These are phyloP conservation scores for Leptoclinus maculatus DNA, from an alignment of 2,797 vertebrate species.

Conservation along the genomic window DNA sequence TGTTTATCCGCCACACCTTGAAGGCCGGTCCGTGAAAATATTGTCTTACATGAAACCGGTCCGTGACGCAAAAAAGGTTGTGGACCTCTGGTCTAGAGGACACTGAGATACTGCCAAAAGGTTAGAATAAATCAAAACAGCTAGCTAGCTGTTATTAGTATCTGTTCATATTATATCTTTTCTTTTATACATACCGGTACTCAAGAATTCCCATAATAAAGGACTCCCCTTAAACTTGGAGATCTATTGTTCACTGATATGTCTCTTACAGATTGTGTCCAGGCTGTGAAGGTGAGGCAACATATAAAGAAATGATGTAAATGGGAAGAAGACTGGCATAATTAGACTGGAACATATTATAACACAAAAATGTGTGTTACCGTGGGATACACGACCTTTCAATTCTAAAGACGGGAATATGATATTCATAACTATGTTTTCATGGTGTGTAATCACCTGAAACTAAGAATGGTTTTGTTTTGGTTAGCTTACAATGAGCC, in stretches of 20 bases:
- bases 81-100: too few species aligned
- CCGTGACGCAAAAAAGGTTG: too few species aligned
- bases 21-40: too few species aligned
- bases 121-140: too few species aligned
- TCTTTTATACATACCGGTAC: not conserved
- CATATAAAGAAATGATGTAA: not conserved
- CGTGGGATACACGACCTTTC: not conserved
- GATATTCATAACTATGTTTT: too few species aligned
- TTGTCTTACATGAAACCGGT: too few species aligned
- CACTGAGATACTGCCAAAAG: too few species aligned
- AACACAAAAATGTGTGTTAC: not conserved
- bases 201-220: not conserved
- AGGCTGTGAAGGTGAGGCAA: not conserved
- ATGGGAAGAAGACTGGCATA: not conserved
- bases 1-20: too few species aligned
- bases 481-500: not conserved
- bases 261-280: not conserved
- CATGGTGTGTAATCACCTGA: too few species aligned
- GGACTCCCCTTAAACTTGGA: not conserved
- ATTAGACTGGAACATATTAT: not conserved
- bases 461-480: too few species aligned
- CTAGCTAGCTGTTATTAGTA: not conserved
- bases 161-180: not conserved
- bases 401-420: not conserved
- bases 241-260: not conserved